Evolutionary conservation across 2,797 vertebrate species (phyloP).

Genomic region (Aulostomus chinensis): DNA sequence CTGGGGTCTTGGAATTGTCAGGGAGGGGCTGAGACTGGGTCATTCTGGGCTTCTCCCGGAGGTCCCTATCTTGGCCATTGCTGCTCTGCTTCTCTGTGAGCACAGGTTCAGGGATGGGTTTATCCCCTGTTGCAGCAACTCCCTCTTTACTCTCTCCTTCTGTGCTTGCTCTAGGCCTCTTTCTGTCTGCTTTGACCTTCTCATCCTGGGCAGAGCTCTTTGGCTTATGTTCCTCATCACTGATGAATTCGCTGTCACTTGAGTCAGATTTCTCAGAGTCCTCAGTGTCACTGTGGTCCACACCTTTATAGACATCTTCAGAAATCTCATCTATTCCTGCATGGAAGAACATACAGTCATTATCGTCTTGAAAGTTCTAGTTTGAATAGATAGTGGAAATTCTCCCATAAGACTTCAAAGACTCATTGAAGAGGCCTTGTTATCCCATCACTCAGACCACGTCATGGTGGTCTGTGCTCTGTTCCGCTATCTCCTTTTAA

Average conservation of each 20-base stretch:
- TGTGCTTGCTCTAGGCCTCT: conserved; percentile 80
- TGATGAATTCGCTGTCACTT: conserved; percentile 92
- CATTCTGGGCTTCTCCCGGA: conserved; percentile 85
- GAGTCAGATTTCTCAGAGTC: conserved; percentile 97
- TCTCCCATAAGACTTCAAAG: too few relatives aligned
- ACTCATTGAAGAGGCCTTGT: too few relatives aligned
- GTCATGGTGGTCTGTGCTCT: too few relatives aligned
- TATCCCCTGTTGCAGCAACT: conserved; percentile 69
- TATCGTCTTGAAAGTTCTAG: too few relatives aligned
- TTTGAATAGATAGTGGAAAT: too few relatives aligned
- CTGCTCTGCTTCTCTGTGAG: conserved; percentile 83
- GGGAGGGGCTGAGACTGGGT: conserved; percentile 75
- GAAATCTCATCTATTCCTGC: conserved; percentile 97
- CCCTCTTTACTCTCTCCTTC: conserved; percentile 85
- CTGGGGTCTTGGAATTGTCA: conserved; percentile 87
- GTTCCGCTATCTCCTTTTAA: too few relatives aligned
- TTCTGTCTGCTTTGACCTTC: conserved; percentile 87
- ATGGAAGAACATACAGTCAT: too few relatives aligned
- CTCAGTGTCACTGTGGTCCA: conserved; percentile 94
- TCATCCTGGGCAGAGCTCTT: conserved; percentile 86
- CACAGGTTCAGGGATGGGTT: conserved; percentile 75
- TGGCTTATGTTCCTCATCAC: conserved; percentile 92
- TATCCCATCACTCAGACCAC: too few relatives aligned
- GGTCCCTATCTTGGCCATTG: conserved; percentile 82
- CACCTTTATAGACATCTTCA: conserved; percentile 91